phyloP scores from a whole-genome alignment of 2,797 vertebrate genomes.

The Lagocephalus sceleratus region DNA sequence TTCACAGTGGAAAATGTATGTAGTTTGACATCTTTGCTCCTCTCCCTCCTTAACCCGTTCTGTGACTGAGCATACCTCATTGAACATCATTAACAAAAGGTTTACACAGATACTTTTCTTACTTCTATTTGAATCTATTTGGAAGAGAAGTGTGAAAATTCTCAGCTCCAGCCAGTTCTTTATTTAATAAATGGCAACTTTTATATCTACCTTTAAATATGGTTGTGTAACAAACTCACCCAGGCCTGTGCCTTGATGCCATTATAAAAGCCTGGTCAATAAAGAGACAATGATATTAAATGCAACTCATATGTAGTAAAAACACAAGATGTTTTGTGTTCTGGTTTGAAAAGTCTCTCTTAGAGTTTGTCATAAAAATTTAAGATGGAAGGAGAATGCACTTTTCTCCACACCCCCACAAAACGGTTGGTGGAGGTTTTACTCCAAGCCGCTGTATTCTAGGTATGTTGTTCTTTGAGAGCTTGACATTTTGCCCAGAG shows the following conservation, averaged over 20 bases:
- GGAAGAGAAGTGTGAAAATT: not conserved
- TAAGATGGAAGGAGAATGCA: not conserved
- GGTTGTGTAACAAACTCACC: not conserved
- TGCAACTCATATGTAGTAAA: not conserved
- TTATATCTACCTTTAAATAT: not conserved
- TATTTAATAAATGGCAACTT: not conserved
- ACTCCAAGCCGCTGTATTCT: not conserved
- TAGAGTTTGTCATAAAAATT: slow-evolving; percentile 1
- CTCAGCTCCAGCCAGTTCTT: not conserved
- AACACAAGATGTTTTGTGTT: slow-evolving; percentile 1
- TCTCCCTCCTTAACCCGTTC: slow-evolving; percentile 38
- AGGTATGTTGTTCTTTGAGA: slow-evolving; percentile 6
- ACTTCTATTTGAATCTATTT: not conserved
- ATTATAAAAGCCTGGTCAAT: not conserved
- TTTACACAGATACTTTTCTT: not conserved
- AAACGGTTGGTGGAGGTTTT: not conserved
- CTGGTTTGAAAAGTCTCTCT: not conserved
- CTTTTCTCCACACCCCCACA: not conserved
- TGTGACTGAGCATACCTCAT: slow-evolving; percentile 16
- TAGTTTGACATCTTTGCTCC: slow-evolving; percentile 32
- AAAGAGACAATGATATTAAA: not conserved
- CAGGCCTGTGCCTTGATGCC: not conserved
- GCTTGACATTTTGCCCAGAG: slow-evolving; percentile 10
- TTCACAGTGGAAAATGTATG: slow-evolving; percentile 58
- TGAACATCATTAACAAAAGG: not conserved